These are phyloP conservation scores for Cynodonichthys magdalenae DNA, from an alignment of 2,797 vertebrate species.

Conservation along the genomic window DNA sequence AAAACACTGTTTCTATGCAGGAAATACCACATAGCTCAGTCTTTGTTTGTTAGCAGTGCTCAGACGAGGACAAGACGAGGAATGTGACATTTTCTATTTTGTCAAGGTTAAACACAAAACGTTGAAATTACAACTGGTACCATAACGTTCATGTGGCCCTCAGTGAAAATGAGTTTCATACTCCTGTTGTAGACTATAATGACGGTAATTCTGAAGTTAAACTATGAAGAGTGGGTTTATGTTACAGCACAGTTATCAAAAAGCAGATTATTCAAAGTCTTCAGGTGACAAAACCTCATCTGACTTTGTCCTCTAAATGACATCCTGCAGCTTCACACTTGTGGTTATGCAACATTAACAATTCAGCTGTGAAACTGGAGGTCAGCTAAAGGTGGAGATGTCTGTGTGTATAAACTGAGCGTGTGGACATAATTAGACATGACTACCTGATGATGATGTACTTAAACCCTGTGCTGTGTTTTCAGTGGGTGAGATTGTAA, in stretches of 20 bases:
- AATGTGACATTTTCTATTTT: no score
- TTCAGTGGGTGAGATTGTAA: neutral
- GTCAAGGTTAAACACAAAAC: no score
- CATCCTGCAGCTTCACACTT: constrained; percentile 13
- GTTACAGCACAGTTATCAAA: constrained; percentile 12
- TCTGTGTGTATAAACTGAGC: neutral
- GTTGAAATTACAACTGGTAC: no score
- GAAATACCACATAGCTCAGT: no score
- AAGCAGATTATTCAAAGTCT: constrained; percentile 13
- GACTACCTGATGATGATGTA: neutral
- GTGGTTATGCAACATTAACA: constrained; percentile 9
- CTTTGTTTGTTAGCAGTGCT: no score
- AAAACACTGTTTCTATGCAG: no score
- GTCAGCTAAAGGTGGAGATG: neutral
- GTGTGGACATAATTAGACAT: neutral
- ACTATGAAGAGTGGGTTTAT: constrained; percentile 2
- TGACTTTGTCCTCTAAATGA: constrained; percentile 26
- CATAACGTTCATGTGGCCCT: no score
- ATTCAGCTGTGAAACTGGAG: constrained; percentile 5
- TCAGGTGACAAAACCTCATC: constrained; percentile 14
- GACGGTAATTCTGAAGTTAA: neutral
- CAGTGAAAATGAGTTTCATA: no score
- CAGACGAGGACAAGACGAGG: no score
- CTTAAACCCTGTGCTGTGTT: neutral
- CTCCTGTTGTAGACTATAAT: no score